A percentile compares a stretch with the other conserved stretches of the same genome.
phyloP scores from a whole-genome alignment of 2,113 vertebrate species.

The Corythoichthys intestinalis region DNA sequence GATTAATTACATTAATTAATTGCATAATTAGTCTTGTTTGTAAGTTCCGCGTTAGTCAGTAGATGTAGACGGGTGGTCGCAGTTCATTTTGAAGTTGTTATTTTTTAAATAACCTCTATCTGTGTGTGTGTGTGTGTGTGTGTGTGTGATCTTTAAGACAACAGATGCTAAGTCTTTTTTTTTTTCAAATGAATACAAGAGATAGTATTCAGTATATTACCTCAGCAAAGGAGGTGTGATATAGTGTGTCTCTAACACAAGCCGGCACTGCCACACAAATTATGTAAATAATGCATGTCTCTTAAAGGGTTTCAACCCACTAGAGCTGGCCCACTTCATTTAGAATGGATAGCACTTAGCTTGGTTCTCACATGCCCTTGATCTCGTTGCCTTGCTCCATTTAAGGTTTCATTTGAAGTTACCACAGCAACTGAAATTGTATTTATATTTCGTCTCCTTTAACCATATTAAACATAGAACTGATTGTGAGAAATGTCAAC shows the following conservation, averaged over 20 bases:
- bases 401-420: neutral
- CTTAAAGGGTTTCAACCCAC: conserved; percentile 71
- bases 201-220: conserved; percentile 53
- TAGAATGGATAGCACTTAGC: conserved; percentile 51
- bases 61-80: no score
- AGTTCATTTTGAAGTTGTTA: no score
- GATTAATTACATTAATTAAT: no score
- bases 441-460: neutral
- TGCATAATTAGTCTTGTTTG: no score
- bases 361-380: conserved; percentile 10
- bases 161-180: conserved; percentile 37
- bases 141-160: conserved; percentile 18
- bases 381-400: neutral
- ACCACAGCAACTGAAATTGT: neutral
- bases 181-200: conserved; percentile 57
- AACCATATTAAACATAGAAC: neutral
- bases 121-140: neutral
- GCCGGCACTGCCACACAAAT: conserved; percentile 24
- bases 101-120: neutral
- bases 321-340: conserved; percentile 72
- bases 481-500: neutral
- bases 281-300: conserved; percentile 74
- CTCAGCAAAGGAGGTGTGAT: conserved; percentile 57
- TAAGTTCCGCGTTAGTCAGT: no score
- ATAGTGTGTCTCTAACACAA: conserved; percentile 34